Percentiles rank a stretch among this genome's conserved stretches.
phyloP scores from a whole-genome alignment of 2,888 invertebrate genomes.

The Callimorpha dominula region DNA sequence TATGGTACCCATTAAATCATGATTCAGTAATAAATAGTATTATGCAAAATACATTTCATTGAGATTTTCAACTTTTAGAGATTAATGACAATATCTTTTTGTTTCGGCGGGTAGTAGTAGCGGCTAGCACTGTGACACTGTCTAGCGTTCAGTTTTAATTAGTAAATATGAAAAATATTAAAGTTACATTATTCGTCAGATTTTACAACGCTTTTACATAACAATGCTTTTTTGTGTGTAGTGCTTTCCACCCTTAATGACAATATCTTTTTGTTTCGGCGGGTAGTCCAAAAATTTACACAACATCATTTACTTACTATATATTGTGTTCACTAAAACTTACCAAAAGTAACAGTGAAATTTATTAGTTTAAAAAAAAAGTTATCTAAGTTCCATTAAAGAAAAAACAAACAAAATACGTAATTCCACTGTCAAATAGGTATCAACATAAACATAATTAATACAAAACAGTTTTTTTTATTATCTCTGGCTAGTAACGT shows the following conservation, averaged over 20 bases:
- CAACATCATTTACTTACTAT: background rate
- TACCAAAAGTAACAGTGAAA: background rate
- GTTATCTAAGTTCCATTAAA: background rate
- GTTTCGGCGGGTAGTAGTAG: too few species aligned
- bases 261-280: constrained; percentile 3
- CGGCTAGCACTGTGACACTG: too few species aligned
- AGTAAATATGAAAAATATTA: too few species aligned
- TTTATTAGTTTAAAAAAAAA: background rate
- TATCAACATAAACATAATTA: background rate
- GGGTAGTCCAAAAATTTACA: background rate
- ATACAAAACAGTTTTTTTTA: background rate
- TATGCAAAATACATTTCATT: background rate
- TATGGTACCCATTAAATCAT: background rate
- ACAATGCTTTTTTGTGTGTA: too few species aligned
- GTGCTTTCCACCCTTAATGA: too few species aligned
- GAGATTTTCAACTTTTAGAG: background rate
- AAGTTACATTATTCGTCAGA: too few species aligned
- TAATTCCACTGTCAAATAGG: background rate
- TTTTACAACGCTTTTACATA: too few species aligned
- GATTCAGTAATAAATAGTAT: too few species aligned
- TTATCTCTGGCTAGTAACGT: constrained; percentile 14
- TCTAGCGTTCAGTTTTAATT: too few species aligned
- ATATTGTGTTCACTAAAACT: too few species aligned
- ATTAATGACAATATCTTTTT: background rate
- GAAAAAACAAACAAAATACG: background rate